Percentiles rank a stretch among this genome's conserved stretches.
Conservation (phyloP, 37 sponge, comb jelly and placozoan species). For the Halisarca cf. caerulea region DNA sequence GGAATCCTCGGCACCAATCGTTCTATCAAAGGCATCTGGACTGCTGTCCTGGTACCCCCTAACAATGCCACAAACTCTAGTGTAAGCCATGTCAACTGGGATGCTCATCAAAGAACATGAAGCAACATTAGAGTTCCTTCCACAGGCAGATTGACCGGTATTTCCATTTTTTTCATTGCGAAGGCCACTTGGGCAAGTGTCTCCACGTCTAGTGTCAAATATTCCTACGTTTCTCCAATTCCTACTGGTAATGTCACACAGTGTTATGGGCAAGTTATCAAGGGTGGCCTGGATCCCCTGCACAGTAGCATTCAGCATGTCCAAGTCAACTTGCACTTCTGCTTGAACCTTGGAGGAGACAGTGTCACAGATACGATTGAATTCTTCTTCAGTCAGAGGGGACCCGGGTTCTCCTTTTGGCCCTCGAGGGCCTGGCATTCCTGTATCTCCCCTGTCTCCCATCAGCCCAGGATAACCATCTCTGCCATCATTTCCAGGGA, state of each 20-base stretch:
- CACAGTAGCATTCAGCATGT: too few relatives aligned
- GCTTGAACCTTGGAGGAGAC: too few relatives aligned
- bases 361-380: too few relatives aligned
- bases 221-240: conserved; percentile 25
- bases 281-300: too few relatives aligned
- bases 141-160: background rate
- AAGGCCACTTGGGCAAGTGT: conserved; percentile 31
- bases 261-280: too few relatives aligned
- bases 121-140: background rate
- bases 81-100: conserved; percentile 5
- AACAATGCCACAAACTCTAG: conserved; percentile 47
- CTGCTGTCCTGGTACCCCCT: conserved; percentile 33
- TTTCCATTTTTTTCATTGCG: background rate
- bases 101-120: conserved; percentile 12
- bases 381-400: too few relatives aligned
- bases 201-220: conserved; percentile 27
- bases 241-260: conserved; percentile 8
- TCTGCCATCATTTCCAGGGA: too few relatives aligned
- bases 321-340: too few relatives aligned
- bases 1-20: background rate
- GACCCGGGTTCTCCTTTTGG: too few relatives aligned
- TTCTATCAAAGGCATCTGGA: conserved; percentile 17
- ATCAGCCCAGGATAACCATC: too few relatives aligned
- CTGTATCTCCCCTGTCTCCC: too few relatives aligned
- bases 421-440: too few relatives aligned